phyloP scores from a whole-genome alignment of 2,888 invertebrate species.

The Hirtodrosophila histrioides region DNA sequence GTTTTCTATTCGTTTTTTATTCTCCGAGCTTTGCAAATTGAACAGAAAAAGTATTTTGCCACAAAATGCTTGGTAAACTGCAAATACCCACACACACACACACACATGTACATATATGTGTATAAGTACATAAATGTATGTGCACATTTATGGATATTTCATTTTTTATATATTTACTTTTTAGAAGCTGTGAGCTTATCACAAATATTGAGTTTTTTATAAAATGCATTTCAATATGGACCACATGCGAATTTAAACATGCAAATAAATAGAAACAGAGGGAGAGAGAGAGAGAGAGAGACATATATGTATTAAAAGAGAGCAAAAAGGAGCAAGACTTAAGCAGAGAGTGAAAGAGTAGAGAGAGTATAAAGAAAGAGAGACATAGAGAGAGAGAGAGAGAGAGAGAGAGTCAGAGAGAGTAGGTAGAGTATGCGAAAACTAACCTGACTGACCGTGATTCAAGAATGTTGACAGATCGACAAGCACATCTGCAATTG shows the following conservation, averaged over 20 bases:
- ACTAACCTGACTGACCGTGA: conserved; percentile 85
- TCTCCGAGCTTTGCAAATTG: conserved; percentile 41
- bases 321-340: conserved; percentile 15
- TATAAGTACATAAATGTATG: conserved; percentile 5
- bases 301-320: conserved; percentile 11
- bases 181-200: conserved; percentile 29
- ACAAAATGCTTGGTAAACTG: conserved; percentile 68
- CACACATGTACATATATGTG: conserved; percentile 7
- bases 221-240: conserved; percentile 40
- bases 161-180: conserved; percentile 31
- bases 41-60: conserved; percentile 42
- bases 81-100: conserved; percentile 26
- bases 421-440: conserved; percentile 28
- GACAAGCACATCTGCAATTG: conserved; percentile 84
- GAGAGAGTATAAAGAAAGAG: conserved; percentile 8
- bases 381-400: conserved; percentile 8
- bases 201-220: conserved; percentile 45
- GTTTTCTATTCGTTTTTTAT: conserved; percentile 23
- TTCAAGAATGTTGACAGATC: conserved; percentile 84
- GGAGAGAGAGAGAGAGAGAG: conserved; percentile 12
- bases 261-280: conserved; percentile 42
- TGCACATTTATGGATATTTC: conserved; percentile 27
- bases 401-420: conserved; percentile 24
- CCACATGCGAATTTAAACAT: conserved; percentile 65
- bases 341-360: conserved; percentile 8